Evolutionary conservation across 2,888 invertebrate genomes (phyloP).

Genomic region (Odontocerum albicorne): DNA sequence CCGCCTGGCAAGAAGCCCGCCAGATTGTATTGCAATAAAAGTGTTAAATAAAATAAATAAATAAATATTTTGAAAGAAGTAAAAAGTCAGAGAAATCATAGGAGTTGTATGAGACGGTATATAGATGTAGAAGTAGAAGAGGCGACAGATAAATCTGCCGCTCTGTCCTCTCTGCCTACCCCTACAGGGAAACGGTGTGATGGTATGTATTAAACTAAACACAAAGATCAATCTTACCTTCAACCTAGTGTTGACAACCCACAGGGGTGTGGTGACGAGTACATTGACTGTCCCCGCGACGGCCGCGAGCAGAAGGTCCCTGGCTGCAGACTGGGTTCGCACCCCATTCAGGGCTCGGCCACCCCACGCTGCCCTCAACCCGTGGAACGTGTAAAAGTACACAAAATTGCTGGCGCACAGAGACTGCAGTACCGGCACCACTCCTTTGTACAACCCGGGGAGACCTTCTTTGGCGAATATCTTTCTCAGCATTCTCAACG

Average conservation of each 20-base stretch:
- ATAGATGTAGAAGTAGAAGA: too few relatives aligned
- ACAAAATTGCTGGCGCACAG: constrained; percentile 89
- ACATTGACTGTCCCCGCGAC: constrained; percentile 85
- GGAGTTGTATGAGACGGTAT: too few relatives aligned
- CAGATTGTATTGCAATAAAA: too few relatives aligned
- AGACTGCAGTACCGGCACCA: constrained; percentile 80
- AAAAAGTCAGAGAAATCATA: too few relatives aligned
- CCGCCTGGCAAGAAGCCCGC: too few relatives aligned
- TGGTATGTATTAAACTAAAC: too few relatives aligned
- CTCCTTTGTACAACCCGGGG: constrained; percentile 73
- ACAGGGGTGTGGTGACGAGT: constrained; percentile 81
- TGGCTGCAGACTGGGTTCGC: constrained; percentile 59
- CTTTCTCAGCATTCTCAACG: constrained; percentile 45
- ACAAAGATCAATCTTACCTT: too few relatives aligned
- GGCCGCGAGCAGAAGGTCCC: constrained; percentile 75
- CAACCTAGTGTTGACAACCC: constrained; percentile 90
- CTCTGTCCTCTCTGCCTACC: too few relatives aligned
- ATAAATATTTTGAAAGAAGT: too few relatives aligned
- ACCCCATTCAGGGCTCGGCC: constrained; percentile 40
- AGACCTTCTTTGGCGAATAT: constrained; percentile 67
- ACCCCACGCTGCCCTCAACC: constrained; percentile 61
- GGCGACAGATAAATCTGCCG: too few relatives aligned
- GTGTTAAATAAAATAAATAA: too few relatives aligned
- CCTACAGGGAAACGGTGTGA: too few relatives aligned
- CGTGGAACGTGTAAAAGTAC: constrained; percentile 93